A percentile compares a stretch with the other conserved stretches of the same genome.
These are phyloP conservation scores for Pycnonotus jocosus DNA, from an alignment of 2,113 vertebrate species.

Conservation along the genomic window DNA sequence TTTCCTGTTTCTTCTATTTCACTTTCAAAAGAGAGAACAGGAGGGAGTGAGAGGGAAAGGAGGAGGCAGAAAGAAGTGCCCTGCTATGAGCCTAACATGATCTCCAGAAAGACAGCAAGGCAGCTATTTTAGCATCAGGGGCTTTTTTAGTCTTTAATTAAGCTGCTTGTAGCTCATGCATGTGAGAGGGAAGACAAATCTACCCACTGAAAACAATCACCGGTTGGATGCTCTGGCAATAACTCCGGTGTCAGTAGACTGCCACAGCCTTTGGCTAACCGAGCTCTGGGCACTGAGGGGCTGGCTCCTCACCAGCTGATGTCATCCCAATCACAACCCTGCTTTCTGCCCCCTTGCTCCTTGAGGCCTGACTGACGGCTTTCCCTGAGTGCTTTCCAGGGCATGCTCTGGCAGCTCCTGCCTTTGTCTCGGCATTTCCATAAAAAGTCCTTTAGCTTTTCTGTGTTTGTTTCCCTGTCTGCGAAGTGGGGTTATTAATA, in stretches of 20 bases:
- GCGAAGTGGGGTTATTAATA: not conserved
- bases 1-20: not conserved
- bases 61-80: not conserved
- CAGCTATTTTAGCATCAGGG: not conserved
- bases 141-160: constrained; percentile 3
- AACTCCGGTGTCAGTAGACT: not conserved
- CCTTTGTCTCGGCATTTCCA: not conserved
- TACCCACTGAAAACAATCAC: not conserved
- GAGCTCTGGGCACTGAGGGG: not conserved
- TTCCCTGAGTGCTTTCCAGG: not conserved
- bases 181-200: not conserved
- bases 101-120: not conserved
- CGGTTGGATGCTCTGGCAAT: not conserved
- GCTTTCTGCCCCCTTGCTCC: not conserved
- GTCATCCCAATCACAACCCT: not conserved
- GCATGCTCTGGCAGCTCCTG: not conserved
- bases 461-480: not conserved
- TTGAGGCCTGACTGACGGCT: not conserved
- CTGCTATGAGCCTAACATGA: not conserved
- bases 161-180: not conserved
- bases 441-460: not conserved
- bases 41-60: not conserved
- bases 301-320: not conserved
- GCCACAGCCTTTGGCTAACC: not conserved
- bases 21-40: not conserved